phyloP scores from a whole-genome alignment of 2,888 invertebrate genomes.

The Eucera pruinosa region DNA sequence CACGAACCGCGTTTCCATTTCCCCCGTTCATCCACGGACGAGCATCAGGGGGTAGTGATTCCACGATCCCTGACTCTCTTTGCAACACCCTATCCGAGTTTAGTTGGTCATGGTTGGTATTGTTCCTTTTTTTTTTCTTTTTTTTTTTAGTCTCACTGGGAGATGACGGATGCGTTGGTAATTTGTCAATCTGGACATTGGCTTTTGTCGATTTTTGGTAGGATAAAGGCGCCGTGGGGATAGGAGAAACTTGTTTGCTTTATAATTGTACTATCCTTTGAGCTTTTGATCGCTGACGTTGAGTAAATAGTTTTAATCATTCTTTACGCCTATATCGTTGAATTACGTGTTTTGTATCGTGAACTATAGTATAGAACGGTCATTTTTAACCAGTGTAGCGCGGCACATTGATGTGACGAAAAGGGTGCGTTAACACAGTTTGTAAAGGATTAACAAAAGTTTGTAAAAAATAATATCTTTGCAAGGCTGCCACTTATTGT shows the following conservation, averaged over 20 bases:
- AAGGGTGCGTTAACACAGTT: no score
- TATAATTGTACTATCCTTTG: neutral
- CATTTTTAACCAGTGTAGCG: no score
- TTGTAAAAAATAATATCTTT: no score
- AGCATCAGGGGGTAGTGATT: neutral
- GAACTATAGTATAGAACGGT: no score
- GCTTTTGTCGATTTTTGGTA: neutral
- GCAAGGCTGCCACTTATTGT: no score
- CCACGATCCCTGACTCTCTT: constrained; percentile 1
- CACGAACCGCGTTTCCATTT: constrained; percentile 43
- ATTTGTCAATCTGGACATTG: constrained; percentile 22
- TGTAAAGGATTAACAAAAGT: no score
- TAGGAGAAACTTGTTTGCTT: neutral
- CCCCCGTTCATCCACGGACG: constrained; percentile 14
- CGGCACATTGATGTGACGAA: no score
- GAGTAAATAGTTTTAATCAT: no score
- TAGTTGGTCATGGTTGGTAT: neutral
- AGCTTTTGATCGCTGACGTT: no score
- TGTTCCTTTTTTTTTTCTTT: neutral
- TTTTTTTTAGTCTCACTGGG: neutral
- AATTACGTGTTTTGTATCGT: no score
- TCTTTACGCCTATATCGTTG: no score
- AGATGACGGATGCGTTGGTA: constrained; percentile 14
- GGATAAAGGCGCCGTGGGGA: no score
- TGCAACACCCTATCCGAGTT: neutral